A percentile compares a stretch with the other conserved stretches of the same genome.
These are phyloP conservation scores for Meliscaeva auricollis DNA, from an alignment of 2,888 invertebrate genomes.

Conservation along the genomic window DNA sequence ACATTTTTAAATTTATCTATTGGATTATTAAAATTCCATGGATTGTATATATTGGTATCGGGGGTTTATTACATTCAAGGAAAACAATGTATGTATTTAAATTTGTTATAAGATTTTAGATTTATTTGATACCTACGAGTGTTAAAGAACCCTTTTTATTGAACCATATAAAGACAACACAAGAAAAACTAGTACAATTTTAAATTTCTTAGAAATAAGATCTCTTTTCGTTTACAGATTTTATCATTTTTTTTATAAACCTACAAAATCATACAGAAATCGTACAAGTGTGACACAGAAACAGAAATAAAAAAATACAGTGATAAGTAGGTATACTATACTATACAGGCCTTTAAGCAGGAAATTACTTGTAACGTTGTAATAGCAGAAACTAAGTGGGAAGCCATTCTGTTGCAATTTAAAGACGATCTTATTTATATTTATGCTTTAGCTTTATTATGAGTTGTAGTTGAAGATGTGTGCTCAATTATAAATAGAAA, in stretches of 20 bases:
- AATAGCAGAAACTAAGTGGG: neutral
- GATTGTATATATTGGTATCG: too few relatives aligned
- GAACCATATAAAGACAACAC: too few relatives aligned
- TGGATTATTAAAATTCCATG: too few relatives aligned
- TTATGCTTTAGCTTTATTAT: neutral
- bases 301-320: neutral
- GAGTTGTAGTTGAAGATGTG: neutral
- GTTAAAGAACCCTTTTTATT: too few relatives aligned
- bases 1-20: too few relatives aligned
- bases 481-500: neutral
- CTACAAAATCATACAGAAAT: neutral
- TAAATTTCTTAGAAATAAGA: neutral
- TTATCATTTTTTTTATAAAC: neutral
- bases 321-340: neutral
- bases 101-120: too few relatives aligned
- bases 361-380: constrained; percentile 1
- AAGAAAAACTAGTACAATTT: too few relatives aligned
- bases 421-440: neutral
- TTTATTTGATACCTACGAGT: too few relatives aligned
- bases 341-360: constrained; percentile 4
- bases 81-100: too few relatives aligned
- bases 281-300: constrained; percentile 13
- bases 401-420: constrained; percentile 15
- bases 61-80: too few relatives aligned
- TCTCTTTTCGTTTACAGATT: neutral